Evolutionary conservation across 2,797 vertebrate species (phyloP).

Genomic region (Lacerta viridis): DNA sequence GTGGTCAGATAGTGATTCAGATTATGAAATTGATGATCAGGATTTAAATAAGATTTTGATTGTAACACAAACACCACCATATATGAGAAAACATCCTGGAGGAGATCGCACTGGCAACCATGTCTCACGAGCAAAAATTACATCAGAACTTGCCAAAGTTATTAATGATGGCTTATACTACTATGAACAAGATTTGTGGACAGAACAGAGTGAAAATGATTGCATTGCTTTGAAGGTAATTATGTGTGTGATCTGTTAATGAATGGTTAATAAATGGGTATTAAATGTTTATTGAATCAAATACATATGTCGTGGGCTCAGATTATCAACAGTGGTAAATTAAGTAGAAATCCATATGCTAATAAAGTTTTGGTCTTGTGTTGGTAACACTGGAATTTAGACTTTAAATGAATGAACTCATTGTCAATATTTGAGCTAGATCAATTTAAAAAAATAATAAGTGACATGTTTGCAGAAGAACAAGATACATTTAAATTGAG

Average conservation of each 20-base stretch:
- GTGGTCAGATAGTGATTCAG: constrained; percentile 90
- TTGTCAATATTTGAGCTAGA: neutral
- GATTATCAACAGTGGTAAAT: neutral
- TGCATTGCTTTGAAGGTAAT: constrained; percentile 84
- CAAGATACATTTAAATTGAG: neutral
- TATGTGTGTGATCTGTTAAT: constrained; percentile 3
- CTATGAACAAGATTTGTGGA: constrained; percentile 94
- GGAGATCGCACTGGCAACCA: constrained; percentile 87
- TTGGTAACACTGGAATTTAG: neutral
- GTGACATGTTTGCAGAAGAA: neutral
- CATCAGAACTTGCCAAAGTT: constrained; percentile 89
- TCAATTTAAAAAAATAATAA: neutral
- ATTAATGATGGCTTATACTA: constrained; percentile 94
- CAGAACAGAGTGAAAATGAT: constrained; percentile 81
- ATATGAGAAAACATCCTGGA: constrained; percentile 87
- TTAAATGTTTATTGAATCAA: neutral
- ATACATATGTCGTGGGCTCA: neutral
- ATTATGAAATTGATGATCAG: constrained; percentile 93
- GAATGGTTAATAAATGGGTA: constrained; percentile 5
- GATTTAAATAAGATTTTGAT: constrained; percentile 96
- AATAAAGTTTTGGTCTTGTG: neutral
- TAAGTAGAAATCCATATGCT: constrained; percentile 1
- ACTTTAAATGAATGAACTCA: neutral
- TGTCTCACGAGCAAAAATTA: constrained; percentile 86
- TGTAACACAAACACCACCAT: constrained; percentile 92